Evolutionary conservation across 2,888 invertebrate genomes (phyloP), one percentile per base, ranked within the genome.

Genomic region (Caenorhabditis virilis): DNA sequence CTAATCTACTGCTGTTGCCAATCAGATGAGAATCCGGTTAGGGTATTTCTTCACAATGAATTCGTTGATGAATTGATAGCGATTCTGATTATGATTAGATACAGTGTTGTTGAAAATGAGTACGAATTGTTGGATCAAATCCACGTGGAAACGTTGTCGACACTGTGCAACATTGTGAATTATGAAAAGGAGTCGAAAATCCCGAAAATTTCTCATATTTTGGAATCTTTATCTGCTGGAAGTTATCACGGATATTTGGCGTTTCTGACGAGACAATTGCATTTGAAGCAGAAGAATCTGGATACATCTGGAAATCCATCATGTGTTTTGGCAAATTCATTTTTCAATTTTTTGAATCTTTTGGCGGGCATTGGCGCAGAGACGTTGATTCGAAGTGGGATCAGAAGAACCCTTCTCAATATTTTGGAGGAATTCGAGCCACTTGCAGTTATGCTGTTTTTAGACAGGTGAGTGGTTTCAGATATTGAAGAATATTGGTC

Each of bases 341-440:
- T 93, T 23, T 92, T 93, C 84, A 92, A 91, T 42, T 91, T 93
- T 84, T 87, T 93, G 1, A 93, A 93, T 83, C 92, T 93, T 84
- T 86, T 93, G 76, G 91, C 91, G 13, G 91, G 91, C 82, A 61
- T 70, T 27, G 77, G 71, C 30, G 69, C 72, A 22, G 91, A 91
- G 5, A 91, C 91, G 2, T 86, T 92, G 38, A 91, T 92, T 20
- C 89, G 90, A 36, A 91, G 91, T 84, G 92, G 92, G 15, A 91
- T 92, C 90, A 91, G 92, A 89, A 91, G 92, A 83, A 90, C 91
- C 20, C 86, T 93, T 35, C 85, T 92, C 22, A 89, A 90, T 83
- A 91, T 92, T n/a, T 91, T 92, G 61, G 91, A 90, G 79, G n/a
- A n/a, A n/a, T n/a, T n/a, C n/a, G n/a, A n/a, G n/a, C n/a, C n/a